phyloP scores from a whole-genome alignment of 2,888 invertebrate species.

The Amiota mariae region DNA sequence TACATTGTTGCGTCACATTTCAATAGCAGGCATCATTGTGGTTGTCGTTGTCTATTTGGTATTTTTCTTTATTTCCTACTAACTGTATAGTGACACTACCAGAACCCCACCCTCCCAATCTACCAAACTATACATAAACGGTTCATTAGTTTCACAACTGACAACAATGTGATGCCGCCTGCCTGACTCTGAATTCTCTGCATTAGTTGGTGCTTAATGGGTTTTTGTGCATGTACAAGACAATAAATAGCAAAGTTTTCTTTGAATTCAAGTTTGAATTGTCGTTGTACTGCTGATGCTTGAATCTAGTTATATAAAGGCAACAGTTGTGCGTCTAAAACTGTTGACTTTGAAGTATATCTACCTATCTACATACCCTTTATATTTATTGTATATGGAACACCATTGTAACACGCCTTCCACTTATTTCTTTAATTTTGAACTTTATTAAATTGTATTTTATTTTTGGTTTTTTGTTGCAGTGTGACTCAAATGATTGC shows the following conservation, averaged over 20 bases:
- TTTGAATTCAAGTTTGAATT: constrained; percentile 47
- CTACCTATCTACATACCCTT: constrained; percentile 4
- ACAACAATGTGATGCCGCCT: constrained; percentile 11
- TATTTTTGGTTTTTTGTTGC: constrained; percentile 31
- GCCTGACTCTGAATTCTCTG: constrained; percentile 31
- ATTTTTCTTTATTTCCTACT: constrained; percentile 14
- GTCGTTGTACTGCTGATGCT: background rate
- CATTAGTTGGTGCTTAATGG: constrained; percentile 24
- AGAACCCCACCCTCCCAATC: constrained; percentile 53
- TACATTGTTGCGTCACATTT: constrained; percentile 31
- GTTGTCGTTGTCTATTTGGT: constrained; percentile 25
- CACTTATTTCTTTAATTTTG: constrained; percentile 50
- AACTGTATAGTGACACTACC: constrained; percentile 39
- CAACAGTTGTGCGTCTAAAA: constrained; percentile 17
- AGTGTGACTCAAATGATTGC: constrained; percentile 64
- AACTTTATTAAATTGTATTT: constrained; percentile 34
- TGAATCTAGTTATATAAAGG: background rate
- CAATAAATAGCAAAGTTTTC: constrained; percentile 41
- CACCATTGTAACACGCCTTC: constrained; percentile 13
- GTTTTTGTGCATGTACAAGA: constrained; percentile 30
- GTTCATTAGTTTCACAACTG: constrained; percentile 60
- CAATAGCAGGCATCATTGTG: constrained; percentile 28
- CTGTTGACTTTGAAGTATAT: background rate
- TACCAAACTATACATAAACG: constrained; percentile 64
- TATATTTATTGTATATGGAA: background rate